Evolutionary conservation across 2,888 invertebrate genomes (phyloP).

Genomic region (Cheilosia urbana): DNA sequence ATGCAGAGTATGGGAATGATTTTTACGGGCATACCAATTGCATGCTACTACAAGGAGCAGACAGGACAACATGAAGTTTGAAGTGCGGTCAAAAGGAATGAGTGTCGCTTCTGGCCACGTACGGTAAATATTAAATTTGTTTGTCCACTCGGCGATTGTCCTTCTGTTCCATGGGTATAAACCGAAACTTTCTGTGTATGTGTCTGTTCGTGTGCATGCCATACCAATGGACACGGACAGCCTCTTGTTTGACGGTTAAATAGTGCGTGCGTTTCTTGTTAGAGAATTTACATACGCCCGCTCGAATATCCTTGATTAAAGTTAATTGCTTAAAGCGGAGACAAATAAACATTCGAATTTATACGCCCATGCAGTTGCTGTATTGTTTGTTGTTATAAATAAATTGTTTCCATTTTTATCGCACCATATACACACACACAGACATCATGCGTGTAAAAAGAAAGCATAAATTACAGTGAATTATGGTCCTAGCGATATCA

Average conservation of each 20-base stretch:
- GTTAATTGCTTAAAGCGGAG: slow-evolving; percentile 30
- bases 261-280: slow-evolving; percentile 60
- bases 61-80: slow-evolving; percentile 69
- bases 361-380: slow-evolving; percentile 11
- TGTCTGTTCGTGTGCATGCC: slow-evolving; percentile 54
- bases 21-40: slow-evolving; percentile 65
- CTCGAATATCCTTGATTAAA: slow-evolving; percentile 9
- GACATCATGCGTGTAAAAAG: slow-evolving; percentile 60
- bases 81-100: slow-evolving; percentile 54
- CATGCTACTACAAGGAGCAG: slow-evolving; percentile 62
- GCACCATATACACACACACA: slow-evolving; percentile 17
- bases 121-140: slow-evolving; percentile 73
- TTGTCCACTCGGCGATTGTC: slow-evolving; percentile 43
- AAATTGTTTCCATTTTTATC: slow-evolving; percentile 12
- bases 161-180: not conserved
- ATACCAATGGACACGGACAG: not conserved
- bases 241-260: slow-evolving; percentile 50
- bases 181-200: not conserved
- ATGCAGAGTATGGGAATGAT: slow-evolving; percentile 19
- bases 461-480: slow-evolving; percentile 66
- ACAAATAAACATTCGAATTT: slow-evolving; percentile 28
- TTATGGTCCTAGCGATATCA: slow-evolving; percentile 33
- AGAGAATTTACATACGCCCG: slow-evolving; percentile 33
- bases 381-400: slow-evolving; percentile 6
- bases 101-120: slow-evolving; percentile 54